Evolutionary conservation across 23 tunicate genomes (phyloP), one percentile per base, ranked within the genome.

Genomic region (Ascidia mentula): DNA sequence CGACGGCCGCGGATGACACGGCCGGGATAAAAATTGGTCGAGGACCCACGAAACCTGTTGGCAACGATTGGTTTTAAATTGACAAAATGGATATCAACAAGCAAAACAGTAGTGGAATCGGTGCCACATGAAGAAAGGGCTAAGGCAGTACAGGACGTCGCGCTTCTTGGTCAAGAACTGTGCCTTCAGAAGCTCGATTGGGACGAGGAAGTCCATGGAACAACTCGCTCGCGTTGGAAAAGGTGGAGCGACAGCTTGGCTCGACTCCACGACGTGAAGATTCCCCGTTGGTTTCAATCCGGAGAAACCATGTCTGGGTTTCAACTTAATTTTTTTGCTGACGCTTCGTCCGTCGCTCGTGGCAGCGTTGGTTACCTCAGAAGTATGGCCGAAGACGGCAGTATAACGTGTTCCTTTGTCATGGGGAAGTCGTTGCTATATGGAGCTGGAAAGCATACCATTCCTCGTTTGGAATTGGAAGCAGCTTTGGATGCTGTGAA

Each of bases 261-360:
- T 20, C 65, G 65, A 3, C 65, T 53, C 4, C 65, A 28, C 13
- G 65, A 3, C 13, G 34, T 82, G n/a, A 31, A 6, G 1, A 53
- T 82, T 31, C 53, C 84, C 36, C 37, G 78, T 22, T 39, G 85
- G 45, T 82, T 40, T n/a, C n/a, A n/a, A n/a, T n/a, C n/a, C n/a
- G n/a, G n/a, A n/a, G n/a, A n/a, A n/a, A n/a, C n/a, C n/a, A n/a
- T n/a, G n/a, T n/a, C n/a, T n/a, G n/a, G n/a, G n/a, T n/a, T n/a
- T n/a, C 65, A 53, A 53, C 13, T 53, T 3, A 28, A 53, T 9
- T 53, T 53, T 42, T 36, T 35, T 6, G 40, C 38, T 37, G 40
- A 42, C 15, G 53, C 53, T 42, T 42, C 53, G 53, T 42, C 53
- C 12, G 53, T 42, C 15, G 53, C 53, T 9, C 53, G 53, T 15